phyloP scores from a whole-genome alignment of 2,113 vertebrate genomes.

The Progne subis region DNA sequence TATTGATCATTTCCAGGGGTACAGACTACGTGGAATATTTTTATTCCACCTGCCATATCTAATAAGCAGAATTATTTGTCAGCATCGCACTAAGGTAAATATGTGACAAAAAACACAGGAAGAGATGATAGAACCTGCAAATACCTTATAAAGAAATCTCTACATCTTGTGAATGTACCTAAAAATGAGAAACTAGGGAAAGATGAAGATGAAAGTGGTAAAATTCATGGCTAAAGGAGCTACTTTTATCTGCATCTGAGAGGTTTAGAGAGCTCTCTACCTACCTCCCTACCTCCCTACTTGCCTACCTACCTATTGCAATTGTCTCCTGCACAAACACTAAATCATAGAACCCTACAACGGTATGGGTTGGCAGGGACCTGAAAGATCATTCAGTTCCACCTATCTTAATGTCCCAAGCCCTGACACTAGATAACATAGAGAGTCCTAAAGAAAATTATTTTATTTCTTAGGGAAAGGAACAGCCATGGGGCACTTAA shows the following conservation, averaged over 20 bases:
- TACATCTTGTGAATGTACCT: not conserved
- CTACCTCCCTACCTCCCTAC: not conserved
- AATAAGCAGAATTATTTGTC: not conserved
- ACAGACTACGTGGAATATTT: conserved; percentile 3
- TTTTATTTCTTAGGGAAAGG: not conserved
- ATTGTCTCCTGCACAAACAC: not conserved
- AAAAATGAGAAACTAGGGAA: not conserved
- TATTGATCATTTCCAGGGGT: conserved; percentile 39
- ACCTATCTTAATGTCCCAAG: not conserved
- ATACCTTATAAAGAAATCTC: not conserved
- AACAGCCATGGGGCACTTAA: not conserved
- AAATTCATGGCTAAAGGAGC: not conserved
- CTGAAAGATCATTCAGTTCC: not conserved
- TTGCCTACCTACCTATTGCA: not conserved
- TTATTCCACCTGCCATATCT: not conserved
- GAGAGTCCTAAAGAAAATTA: not conserved
- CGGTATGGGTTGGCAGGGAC: not conserved
- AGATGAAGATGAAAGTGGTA: not conserved
- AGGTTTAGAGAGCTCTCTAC: not conserved
- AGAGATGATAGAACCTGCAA: not conserved
- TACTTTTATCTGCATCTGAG: not conserved
- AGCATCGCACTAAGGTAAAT: not conserved
- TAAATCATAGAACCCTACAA: not conserved
- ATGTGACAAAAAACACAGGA: not conserved
- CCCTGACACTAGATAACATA: not conserved